These are phyloP conservation scores for Tipula confusa DNA, from an alignment of 2,888 invertebrate genomes.

Conservation along the genomic window DNA sequence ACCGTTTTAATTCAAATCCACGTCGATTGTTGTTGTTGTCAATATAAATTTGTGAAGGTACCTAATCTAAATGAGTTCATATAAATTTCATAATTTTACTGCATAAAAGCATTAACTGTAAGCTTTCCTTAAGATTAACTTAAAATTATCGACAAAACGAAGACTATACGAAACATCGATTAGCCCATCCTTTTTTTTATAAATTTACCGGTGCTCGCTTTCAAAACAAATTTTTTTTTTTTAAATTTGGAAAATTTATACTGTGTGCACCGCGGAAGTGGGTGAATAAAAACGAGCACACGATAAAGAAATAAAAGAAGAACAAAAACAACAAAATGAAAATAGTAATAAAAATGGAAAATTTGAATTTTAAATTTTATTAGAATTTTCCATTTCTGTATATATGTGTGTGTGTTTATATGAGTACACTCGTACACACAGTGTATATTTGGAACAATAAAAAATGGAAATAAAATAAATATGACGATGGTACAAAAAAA, in stretches of 20 bases:
- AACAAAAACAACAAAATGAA: background rate
- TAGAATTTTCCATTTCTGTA: background rate
- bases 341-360: slow-evolving; percentile 12
- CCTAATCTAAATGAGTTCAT: no score
- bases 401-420: background rate
- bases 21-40: no score
- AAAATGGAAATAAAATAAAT: slow-evolving; percentile 25
- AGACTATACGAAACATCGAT: no score
- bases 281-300: slow-evolving; percentile 9
- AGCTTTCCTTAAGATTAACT: no score
- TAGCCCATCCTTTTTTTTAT: no score
- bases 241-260: background rate
- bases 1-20: no score
- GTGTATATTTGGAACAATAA: slow-evolving; percentile 8
- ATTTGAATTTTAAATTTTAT: slow-evolving; percentile 25
- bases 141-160: no score
- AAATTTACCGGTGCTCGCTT: background rate
- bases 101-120: no score
- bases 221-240: background rate
- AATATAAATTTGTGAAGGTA: no score
- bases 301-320: background rate
- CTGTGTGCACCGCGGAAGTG: background rate
- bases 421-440: background rate
- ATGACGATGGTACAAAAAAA: background rate
- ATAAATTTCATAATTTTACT: no score